Evolutionary conservation across 2,888 invertebrate genomes (phyloP).

Genomic region (Dicyrtomina minuta): DNA sequence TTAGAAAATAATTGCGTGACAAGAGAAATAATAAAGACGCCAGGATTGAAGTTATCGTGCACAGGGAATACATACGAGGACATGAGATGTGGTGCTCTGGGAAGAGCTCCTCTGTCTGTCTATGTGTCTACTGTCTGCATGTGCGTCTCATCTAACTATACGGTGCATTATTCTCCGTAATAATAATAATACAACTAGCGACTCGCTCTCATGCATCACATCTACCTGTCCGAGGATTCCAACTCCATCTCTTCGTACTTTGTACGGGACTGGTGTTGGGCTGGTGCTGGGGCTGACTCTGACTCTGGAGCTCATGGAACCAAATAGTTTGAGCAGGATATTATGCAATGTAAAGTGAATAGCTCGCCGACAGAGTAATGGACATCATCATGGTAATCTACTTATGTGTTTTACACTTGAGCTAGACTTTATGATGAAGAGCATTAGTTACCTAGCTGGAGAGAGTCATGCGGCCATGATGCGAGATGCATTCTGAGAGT

Average conservation of each 20-base stretch:
- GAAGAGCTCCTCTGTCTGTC: too few species aligned
- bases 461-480: constrained; percentile 3
- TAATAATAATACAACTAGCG: too few species aligned
- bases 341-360: constrained; percentile 5
- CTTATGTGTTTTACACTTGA: constrained; percentile 29
- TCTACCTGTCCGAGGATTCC: too few species aligned
- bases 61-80: background rate
- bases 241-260: too few species aligned
- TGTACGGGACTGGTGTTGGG: too few species aligned
- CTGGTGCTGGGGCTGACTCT: too few species aligned
- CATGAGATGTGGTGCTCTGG: background rate
- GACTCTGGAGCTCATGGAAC: too few species aligned
- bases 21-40: constrained; percentile 32
- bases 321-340: background rate
- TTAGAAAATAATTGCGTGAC: constrained; percentile 31
- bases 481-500: background rate
- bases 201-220: too few species aligned
- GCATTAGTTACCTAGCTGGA: constrained; percentile 34
- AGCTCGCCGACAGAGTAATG: constrained; percentile 32
- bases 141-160: too few species aligned
- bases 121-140: too few species aligned
- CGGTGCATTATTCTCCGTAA: too few species aligned
- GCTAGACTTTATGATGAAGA: constrained; percentile 24
- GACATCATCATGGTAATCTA: constrained; percentile 27
- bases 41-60: background rate